A percentile compares a stretch with the other conserved stretches of the same genome.
These are phyloP conservation scores for Trochalopteron elliotii DNA, from an alignment of 2,113 vertebrate species.

Conservation along the genomic window DNA sequence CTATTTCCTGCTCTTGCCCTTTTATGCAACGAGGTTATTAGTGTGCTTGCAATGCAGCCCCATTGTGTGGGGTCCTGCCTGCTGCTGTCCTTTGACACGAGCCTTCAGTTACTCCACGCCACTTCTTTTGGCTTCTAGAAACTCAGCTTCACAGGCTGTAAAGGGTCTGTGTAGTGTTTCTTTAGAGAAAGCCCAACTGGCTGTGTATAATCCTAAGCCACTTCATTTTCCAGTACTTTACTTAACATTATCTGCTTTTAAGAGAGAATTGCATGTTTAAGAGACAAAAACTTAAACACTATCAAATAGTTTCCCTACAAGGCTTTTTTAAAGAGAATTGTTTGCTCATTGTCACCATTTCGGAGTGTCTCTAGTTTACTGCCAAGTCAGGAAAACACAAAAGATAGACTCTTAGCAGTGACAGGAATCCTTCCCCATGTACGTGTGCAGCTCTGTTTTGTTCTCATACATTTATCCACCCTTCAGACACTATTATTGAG, in stretches of 20 bases:
- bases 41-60: rapidly evolving
- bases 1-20: background rate
- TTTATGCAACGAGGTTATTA: background rate
- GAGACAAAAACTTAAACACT: background rate
- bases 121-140: background rate
- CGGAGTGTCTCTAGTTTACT: background rate
- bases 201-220: background rate
- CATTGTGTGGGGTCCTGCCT: background rate
- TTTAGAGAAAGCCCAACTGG: slow-evolving; percentile 8
- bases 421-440: background rate
- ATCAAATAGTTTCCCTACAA: background rate
- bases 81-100: background rate
- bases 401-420: background rate
- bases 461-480: rapidly evolving
- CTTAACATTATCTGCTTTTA: background rate
- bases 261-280: background rate
- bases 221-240: background rate
- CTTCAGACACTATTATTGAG: background rate
- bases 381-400: background rate
- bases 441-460: background rate
- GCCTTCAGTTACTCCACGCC: background rate
- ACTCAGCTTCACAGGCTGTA: background rate
- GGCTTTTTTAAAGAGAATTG: background rate
- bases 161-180: background rate
- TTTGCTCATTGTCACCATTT: background rate